These are phyloP conservation scores for Oreochromis niloticus DNA, from an alignment of 2,113 vertebrate genomes.

Conservation along the genomic window DNA sequence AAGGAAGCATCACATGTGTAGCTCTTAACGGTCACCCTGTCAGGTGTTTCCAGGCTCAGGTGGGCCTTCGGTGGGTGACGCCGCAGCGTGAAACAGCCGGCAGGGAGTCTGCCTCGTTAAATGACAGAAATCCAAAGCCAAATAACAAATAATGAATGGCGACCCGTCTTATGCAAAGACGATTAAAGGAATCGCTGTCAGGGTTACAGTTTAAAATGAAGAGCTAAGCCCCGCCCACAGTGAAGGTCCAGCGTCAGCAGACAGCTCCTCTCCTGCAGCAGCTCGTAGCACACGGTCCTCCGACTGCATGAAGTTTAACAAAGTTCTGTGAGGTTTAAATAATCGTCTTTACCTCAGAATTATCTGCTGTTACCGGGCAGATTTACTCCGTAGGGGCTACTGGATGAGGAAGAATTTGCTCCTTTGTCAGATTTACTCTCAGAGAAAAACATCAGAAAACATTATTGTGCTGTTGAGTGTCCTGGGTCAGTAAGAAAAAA, in stretches of 20 bases:
- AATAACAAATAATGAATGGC: too few species aligned
- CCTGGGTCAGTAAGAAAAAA: fast-evolving
- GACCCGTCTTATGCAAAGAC: too few species aligned
- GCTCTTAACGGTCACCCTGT: not conserved
- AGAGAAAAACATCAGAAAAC: not conserved
- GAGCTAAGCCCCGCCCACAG: too few species aligned
- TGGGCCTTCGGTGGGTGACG: not conserved
- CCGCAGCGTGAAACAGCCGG: not conserved
- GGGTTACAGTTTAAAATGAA: too few species aligned
- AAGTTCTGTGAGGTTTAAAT: too few species aligned
- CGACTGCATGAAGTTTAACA: too few species aligned
- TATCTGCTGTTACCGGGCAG: too few species aligned
- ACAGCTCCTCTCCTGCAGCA: not conserved
- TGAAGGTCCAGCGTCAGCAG: not conserved
- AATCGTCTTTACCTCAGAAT: too few species aligned
- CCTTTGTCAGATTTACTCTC: not conserved
- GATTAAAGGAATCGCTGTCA: too few species aligned
- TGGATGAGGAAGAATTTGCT: not conserved
- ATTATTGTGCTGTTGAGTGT: fast-evolving
- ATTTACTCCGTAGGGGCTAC: too few species aligned
- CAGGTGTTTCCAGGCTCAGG: not conserved
- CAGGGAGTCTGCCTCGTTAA: too few species aligned
- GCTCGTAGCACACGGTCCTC: too few species aligned
- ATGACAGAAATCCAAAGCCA: not conserved
- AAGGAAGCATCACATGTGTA: not conserved